A percentile compares a stretch with the other conserved stretches of the same genome.
These are phyloP conservation scores for Haplochromis burtoni DNA, from an alignment of 2,113 vertebrate species.

Conservation along the genomic window DNA sequence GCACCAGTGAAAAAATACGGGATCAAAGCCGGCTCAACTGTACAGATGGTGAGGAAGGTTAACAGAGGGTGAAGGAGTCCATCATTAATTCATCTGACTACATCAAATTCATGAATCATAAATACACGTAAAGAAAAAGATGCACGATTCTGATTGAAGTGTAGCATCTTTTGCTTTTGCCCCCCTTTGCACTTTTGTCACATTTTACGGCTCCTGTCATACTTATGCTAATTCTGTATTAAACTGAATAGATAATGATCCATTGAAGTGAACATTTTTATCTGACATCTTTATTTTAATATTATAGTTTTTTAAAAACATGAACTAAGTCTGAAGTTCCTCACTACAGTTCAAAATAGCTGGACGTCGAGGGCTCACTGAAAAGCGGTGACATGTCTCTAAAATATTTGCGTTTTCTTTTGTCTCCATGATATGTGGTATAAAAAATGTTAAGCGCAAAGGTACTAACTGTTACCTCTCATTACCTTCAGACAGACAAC, in stretches of 20 bases:
- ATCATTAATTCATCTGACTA: neutral
- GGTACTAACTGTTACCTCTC: neutral
- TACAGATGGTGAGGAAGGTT: neutral
- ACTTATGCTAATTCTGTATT: neutral
- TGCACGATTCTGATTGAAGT: neutral
- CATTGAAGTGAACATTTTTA: neutral
- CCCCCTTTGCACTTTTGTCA: neutral
- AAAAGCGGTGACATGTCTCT: neutral
- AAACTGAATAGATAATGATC: neutral
- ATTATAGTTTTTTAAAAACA: neutral
- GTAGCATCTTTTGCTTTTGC: neutral
- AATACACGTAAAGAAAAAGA: neutral
- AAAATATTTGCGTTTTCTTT: neutral
- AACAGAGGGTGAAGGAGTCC: neutral
- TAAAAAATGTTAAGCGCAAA: neutral
- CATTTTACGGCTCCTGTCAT: fast-evolving
- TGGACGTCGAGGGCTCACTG: neutral
- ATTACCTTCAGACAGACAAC: neutral
- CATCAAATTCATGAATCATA: neutral
- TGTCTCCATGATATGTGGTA: neutral
- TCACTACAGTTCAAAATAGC: neutral
- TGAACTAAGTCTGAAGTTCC: neutral
- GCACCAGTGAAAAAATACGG: neutral
- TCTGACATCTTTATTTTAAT: neutral
- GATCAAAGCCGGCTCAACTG: neutral